Base-by-base conservation (phyloP, 2,888 invertebrate genomes). In the Crepidodera aurea region DNA sequence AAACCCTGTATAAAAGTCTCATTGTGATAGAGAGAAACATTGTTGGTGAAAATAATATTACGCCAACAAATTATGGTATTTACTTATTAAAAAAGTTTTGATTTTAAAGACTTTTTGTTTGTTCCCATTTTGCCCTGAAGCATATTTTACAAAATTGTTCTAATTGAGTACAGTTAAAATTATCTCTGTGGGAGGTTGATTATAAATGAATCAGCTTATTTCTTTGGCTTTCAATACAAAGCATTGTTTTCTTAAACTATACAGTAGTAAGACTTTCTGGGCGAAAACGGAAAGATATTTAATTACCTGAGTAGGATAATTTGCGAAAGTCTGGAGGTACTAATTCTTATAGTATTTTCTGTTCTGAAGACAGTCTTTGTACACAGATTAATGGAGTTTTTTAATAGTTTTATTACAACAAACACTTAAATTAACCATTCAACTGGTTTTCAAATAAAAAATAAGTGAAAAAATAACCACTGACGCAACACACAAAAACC, bases 401-500 rank as follows among this genome's bases (percentile, higher is more conserved):
- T 48, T 5, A 29, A 27, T n/a, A 16, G 25, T 48, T 25, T 16
- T 2, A 22, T 12, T 40, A 50, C 32, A 53, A 53, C n/a, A 39
- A 15, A 3, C 18, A 37, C 12, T 18, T 34, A 39, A 57, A n/a
- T 27, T 13, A 42, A 57, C 25, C 37, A 37, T 50, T 48, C 18
- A 57, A 57, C 27, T 46, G 25, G 57, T 57, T 25, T 39, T 48
- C 39, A 48, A 48, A 57, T 48, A 55, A 55, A 44, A 46, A 42
- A 19, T 25, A 40, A 7, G 10, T 12, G 32, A 56, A 57, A 22
- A 39, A 39, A 50, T 57, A 57, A 50, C 48, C 57, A 57, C 57
- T 57, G 57, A 57, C 57, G 57, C 50, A 57, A 44, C 39, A 44
- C 37, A 46, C 27, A 57, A 48, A 13, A 50, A 16, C 48, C 27